Conservation (phyloP, 2,797 vertebrate species). For the Pantherophis vulpinus region DNA sequence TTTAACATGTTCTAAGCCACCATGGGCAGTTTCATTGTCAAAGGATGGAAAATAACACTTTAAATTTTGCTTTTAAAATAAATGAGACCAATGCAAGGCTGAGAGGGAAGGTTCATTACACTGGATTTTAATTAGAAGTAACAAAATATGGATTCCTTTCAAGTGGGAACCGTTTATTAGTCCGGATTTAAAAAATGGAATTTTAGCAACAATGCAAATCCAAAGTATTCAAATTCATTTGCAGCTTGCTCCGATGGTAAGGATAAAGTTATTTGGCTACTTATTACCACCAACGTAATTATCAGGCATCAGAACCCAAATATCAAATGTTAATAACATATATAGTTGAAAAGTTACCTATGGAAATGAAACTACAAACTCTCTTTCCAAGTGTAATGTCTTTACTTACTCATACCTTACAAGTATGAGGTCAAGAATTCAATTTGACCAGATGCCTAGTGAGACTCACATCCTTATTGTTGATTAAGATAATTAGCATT, state of each 20-base stretch:
- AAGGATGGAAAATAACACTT: background rate
- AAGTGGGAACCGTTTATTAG: background rate
- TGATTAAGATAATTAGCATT: background rate
- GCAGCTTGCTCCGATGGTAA: background rate
- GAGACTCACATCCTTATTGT: background rate
- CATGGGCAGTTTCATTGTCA: background rate
- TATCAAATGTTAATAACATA: background rate
- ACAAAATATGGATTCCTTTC: background rate
- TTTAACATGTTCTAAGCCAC: background rate
- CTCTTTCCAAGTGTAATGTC: conserved; percentile 36
- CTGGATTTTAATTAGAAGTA: background rate
- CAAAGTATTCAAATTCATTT: background rate
- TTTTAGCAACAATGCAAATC: background rate
- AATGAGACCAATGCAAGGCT: background rate
- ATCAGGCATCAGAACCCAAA: background rate
- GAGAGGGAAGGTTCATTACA: background rate
- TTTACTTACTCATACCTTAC: conserved; percentile 33
- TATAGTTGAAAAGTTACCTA: conserved; percentile 22
- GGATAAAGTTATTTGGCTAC: background rate
- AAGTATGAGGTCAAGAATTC: background rate
- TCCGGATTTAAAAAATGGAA: background rate
- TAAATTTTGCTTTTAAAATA: background rate
- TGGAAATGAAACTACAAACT: conserved; percentile 37
- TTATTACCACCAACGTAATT: background rate
- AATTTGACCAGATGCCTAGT: background rate